Base-by-base conservation (phyloP, 2,113 vertebrate species). In the Petrocephalus zakoni region DNA sequence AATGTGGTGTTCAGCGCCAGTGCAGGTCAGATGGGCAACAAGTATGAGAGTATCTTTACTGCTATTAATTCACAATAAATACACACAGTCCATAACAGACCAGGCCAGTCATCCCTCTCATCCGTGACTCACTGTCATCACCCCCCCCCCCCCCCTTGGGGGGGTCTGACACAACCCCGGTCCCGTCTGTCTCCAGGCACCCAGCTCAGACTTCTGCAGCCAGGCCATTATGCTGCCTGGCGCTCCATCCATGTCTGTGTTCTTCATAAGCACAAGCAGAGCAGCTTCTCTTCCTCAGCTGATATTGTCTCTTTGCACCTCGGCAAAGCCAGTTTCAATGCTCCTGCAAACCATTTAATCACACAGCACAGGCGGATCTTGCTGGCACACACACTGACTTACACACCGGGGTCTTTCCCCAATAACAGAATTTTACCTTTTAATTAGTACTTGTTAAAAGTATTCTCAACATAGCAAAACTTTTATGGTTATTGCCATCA, bases 71-170 rank as follows among this genome's bases (percentile, higher is more conserved):
- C 34, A 34, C 1, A 78, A 42, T 42, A 19, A 78, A 78, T 37
- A 17, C 34, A 42, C 34, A 1, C 37, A 78, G 29, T 78, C 72
- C 34, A 42, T 42, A 19, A 78, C 13, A 42, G 17, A 8, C 17
- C 72, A 42, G 29, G 34, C 34, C 82, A 51, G 82, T 52, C 49
- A 49, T 52, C 25, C 47, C 11, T 7, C 47, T n/a, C 46, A n/a
- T n/a, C n/a, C n/a, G n/a, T 85, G 82, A 85, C 82, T 85, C 82
- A 52, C 49, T 52, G 82, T 52, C 82, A 15, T 46, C 47, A n/a
- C 10, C 19, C 22, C 82, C 22, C 21, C 2, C 42, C 42, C 42
- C 42, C 42, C 42, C 42, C n/a, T n/a, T n/a, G 3, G 22, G 1
- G 0, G 47, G 82, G 49, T 3, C 34, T 78, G 15, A 42, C 29